These are phyloP conservation scores for Chironomus tentans DNA, from an alignment of 2,888 invertebrate genomes.

Conservation along the genomic window DNA sequence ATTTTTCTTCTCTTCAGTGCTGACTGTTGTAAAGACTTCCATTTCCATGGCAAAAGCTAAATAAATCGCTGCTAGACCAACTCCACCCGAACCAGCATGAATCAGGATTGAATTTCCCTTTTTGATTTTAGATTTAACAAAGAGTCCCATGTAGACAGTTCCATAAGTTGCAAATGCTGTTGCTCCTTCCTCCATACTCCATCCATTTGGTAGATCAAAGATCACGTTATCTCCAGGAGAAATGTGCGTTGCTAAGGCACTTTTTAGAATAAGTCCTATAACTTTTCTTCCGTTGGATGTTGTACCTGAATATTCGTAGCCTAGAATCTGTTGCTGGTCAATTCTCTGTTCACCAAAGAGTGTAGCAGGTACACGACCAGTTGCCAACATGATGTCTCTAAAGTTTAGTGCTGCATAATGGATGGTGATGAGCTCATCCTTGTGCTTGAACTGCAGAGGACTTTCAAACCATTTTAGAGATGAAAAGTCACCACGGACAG, in stretches of 20 bases:
- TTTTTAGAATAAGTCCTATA: constrained; percentile 51
- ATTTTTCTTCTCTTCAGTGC: constrained; percentile 48
- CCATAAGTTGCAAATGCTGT: constrained; percentile 63
- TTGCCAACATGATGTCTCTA: constrained; percentile 89
- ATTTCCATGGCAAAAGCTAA: constrained; percentile 51
- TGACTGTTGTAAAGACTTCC: constrained; percentile 54
- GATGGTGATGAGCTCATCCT: constrained; percentile 41
- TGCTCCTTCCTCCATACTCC: constrained; percentile 59
- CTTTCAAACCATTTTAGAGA: constrained; percentile 79
- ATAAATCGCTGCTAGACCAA: constrained; percentile 60
- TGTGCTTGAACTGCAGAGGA: constrained; percentile 36
- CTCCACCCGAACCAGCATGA: constrained; percentile 51
- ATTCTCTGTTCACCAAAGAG: constrained; percentile 59
- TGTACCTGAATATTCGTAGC: constrained; percentile 59
- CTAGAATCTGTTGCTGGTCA: constrained; percentile 56
- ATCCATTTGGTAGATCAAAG: constrained; percentile 57
- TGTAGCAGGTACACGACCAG: constrained; percentile 79
- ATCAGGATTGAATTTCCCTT: constrained; percentile 37
- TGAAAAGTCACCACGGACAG: constrained; percentile 78
- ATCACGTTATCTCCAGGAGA: constrained; percentile 53
- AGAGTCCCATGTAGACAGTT: constrained; percentile 45
- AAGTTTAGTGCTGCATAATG: constrained; percentile 81
- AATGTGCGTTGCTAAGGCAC: constrained; percentile 50
- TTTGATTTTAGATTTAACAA: constrained; percentile 36
- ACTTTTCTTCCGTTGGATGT: constrained; percentile 50